Percentiles rank a stretch among this genome's conserved stretches.
These are phyloP conservation scores for Bilobella aurantiaca DNA, from an alignment of 1,140 invertebrate genomes.

Conservation along the genomic window DNA sequence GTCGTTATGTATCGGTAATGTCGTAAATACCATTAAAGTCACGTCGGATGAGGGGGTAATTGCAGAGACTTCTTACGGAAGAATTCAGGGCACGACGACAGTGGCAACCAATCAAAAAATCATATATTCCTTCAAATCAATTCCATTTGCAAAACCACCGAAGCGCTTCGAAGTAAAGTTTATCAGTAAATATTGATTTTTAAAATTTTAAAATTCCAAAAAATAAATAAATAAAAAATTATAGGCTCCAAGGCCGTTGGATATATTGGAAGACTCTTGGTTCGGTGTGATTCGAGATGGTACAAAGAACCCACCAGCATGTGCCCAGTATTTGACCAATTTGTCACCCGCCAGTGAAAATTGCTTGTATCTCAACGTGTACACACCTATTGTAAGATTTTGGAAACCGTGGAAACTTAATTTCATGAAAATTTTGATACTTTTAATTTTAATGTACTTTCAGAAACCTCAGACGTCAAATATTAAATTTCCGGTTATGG, in stretches of 20 bases:
- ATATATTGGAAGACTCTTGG: no score
- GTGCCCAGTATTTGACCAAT: conserved; percentile 40
- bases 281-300: conserved; percentile 39
- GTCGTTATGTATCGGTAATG: no score
- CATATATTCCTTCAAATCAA: conserved; percentile 3
- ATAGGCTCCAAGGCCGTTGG: no score
- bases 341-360: conserved; percentile 47
- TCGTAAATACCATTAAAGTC: no score
- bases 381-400: conserved; percentile 44
- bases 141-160: conserved; percentile 15
- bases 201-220: no score
- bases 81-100: not conserved
- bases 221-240: no score
- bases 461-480: conserved; percentile 14
- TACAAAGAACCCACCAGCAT: conserved; percentile 36
- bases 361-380: conserved; percentile 51
- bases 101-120: not conserved
- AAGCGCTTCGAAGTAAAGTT: no score
- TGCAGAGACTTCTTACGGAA: not conserved
- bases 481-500: conserved; percentile 10
- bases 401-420: conserved; percentile 39
- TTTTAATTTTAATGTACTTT: no score
- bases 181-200: no score
- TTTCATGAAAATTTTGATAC: no score
- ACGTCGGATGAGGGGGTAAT: no score